Conservation (phyloP, 2,888 invertebrate species). For the Selenia dentaria region DNA sequence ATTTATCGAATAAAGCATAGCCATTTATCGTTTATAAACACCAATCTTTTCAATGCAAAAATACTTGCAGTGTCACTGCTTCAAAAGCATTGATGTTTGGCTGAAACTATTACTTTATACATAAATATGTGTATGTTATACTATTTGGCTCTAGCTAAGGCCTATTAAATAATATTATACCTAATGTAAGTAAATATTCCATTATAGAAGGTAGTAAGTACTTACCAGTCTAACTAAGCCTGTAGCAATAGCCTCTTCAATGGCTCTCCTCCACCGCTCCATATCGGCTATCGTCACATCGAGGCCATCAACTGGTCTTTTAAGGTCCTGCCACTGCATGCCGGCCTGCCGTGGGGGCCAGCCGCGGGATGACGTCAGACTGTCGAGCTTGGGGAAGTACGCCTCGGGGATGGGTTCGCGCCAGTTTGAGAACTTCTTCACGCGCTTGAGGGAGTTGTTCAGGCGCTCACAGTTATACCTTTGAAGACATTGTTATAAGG, state of each 20-base stretch:
- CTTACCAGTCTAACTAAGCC: slow-evolving; percentile 85
- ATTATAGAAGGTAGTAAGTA: no score
- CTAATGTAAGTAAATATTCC: no score
- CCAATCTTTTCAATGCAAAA: no score
- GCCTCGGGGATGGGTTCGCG: slow-evolving; percentile 89
- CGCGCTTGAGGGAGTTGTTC: slow-evolving; percentile 87
- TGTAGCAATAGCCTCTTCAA: slow-evolving; percentile 90
- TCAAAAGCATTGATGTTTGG: no score
- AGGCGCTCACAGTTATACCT: slow-evolving; percentile 92
- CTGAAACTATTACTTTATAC: no score
- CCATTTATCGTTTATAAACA: no score
- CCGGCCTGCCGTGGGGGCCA: slow-evolving; percentile 89
- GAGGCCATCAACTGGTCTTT: slow-evolving; percentile 86
- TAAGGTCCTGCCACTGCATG: slow-evolving; percentile 85
- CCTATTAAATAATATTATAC: no score
- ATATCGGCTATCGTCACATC: slow-evolving; percentile 86
- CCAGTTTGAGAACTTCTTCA: slow-evolving; percentile 87
- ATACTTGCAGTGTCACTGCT: no score
- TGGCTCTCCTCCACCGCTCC: slow-evolving; percentile 89
- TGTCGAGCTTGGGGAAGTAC: slow-evolving; percentile 93
- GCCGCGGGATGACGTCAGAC: slow-evolving; percentile 87
- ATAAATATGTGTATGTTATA: no score
- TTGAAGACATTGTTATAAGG: slow-evolving; percentile 8
- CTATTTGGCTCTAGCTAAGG: no score
- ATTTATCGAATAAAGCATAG: no score